A percentile compares a stretch with the other conserved stretches of the same genome.
Evolutionary conservation across 1,140 invertebrate genomes (phyloP).

Genomic region (Meloidogyne floridensis): DNA sequence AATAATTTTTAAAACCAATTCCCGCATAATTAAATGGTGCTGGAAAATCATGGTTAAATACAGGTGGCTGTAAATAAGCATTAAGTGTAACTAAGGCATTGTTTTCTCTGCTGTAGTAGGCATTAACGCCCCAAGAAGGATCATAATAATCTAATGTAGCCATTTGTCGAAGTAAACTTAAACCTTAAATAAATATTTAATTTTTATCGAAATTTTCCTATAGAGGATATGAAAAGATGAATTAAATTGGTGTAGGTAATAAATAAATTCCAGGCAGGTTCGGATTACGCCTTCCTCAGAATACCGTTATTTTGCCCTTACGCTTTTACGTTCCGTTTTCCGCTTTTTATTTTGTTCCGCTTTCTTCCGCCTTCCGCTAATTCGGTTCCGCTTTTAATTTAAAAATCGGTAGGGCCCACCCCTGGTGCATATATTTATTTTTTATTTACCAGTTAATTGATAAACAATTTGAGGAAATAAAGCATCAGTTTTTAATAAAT

Average conservation of each 20-base stretch:
- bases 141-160: constrained; percentile 9
- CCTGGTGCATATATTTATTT: no score
- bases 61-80: constrained; percentile 13
- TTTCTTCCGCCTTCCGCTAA: no score
- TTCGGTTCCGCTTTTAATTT: no score
- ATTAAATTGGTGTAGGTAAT: no score
- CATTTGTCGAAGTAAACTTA: background rate
- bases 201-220: background rate
- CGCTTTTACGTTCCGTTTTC: no score
- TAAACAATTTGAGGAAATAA: constrained; percentile 4
- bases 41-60: constrained; percentile 6
- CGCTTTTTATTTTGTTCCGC: no score
- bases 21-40: background rate
- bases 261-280: no score
- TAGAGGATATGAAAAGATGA: background rate
- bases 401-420: no score
- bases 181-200: background rate
- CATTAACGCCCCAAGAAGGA: background rate
- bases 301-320: no score
- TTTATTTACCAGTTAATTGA: background rate
- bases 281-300: no score
- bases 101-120: constrained; percentile 6
- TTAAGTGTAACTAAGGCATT: constrained; percentile 14
- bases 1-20: background rate
- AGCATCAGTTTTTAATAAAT: background rate